Evolutionary conservation across 1,140 invertebrate species (phyloP).

Genomic region (Ylistrum balloti): DNA sequence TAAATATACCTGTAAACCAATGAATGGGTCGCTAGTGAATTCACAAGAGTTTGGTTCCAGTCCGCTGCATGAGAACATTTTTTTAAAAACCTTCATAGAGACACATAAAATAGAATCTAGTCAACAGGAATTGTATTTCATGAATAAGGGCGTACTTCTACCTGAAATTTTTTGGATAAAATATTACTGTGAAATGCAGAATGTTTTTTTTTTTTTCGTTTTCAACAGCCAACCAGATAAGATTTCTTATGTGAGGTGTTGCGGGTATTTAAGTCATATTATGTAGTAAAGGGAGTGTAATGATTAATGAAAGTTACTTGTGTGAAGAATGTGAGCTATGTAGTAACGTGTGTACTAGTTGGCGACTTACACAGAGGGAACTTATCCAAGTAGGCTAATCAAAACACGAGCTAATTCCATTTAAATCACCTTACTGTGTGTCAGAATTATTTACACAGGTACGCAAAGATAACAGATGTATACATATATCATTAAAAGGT

Average conservation of each 20-base stretch:
- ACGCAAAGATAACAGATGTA: not conserved
- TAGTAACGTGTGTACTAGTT: not conserved
- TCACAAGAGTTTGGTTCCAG: not conserved
- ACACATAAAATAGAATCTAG: not conserved
- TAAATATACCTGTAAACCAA: not conserved
- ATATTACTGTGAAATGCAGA: not conserved
- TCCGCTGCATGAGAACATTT: not conserved
- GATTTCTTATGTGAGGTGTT: not conserved
- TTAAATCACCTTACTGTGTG: not conserved
- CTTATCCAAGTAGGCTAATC: not conserved
- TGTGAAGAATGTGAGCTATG: not conserved
- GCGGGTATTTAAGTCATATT: not conserved
- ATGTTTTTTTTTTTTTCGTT: not conserved
- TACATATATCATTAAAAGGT: not conserved
- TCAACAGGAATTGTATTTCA: not conserved
- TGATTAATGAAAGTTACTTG: slow-evolving; percentile 6
- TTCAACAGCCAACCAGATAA: not conserved
- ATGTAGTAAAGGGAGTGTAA: not conserved
- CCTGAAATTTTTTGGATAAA: not conserved
- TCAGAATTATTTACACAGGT: not conserved
- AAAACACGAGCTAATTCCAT: slow-evolving; percentile 19
- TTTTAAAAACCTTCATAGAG: not conserved
- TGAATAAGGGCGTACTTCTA: not conserved
- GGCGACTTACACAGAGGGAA: not conserved
- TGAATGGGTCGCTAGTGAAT: too few species aligned